Conservation (phyloP, 2,888 invertebrate genomes). For the Diaperis boleti region DNA sequence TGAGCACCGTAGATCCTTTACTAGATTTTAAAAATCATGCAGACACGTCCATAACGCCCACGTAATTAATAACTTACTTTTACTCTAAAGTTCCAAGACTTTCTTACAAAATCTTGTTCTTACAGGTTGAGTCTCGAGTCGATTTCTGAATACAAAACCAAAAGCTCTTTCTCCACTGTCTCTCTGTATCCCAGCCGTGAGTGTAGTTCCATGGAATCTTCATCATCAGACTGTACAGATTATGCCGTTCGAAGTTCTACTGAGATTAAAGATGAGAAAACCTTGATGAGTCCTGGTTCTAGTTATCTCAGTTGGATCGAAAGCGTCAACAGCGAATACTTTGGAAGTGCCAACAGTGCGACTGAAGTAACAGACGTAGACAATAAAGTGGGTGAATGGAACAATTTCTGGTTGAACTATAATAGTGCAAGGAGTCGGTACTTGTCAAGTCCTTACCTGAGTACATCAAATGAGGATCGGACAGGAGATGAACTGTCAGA, state of each 20-base stretch:
- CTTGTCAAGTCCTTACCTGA: constrained; percentile 58
- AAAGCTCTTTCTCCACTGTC: constrained; percentile 59
- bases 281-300: constrained; percentile 59
- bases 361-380: constrained; percentile 55
- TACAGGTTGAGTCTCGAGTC: constrained; percentile 63
- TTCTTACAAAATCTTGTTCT: too few relatives aligned
- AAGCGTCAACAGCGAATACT: constrained; percentile 63
- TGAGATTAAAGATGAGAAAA: constrained; percentile 53
- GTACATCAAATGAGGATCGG: constrained; percentile 51
- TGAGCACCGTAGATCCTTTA: too few relatives aligned
- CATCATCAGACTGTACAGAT: constrained; percentile 60
- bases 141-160: constrained; percentile 64
- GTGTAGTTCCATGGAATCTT: constrained; percentile 59
- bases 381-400: constrained; percentile 65
- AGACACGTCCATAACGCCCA: not conserved
- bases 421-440: constrained; percentile 62
- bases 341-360: constrained; percentile 51
- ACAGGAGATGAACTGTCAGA: constrained; percentile 61
- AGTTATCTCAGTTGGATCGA: constrained; percentile 66
- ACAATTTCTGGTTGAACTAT: constrained; percentile 66
- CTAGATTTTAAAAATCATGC: too few relatives aligned
- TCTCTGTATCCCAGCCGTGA: constrained; percentile 53
- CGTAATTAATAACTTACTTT: not conserved
- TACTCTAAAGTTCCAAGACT: not conserved
- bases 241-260: constrained; percentile 58